A percentile compares a stretch with the other conserved stretches of the same genome.
Conservation (phyloP, 2,888 invertebrate species). For the Philereme vetulata region DNA sequence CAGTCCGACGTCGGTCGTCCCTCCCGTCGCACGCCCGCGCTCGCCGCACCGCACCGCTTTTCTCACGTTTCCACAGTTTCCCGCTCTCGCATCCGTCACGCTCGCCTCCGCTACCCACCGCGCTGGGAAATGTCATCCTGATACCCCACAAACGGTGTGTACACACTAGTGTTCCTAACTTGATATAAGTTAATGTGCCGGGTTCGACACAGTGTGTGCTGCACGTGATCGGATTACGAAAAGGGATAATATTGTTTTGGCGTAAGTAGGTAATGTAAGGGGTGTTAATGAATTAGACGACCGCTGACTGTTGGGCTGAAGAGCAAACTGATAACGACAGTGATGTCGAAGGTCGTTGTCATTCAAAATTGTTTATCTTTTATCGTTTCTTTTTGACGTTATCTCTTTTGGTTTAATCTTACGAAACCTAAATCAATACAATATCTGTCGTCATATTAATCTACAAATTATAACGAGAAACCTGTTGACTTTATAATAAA, state of each 20-base stretch:
- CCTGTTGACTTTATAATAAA: neutral
- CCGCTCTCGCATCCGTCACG: constrained; percentile 52
- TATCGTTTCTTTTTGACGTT: constrained; percentile 46
- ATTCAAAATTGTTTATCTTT: constrained; percentile 63
- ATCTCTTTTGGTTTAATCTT: constrained; percentile 32
- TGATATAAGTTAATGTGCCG: constrained; percentile 71
- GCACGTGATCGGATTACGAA: constrained; percentile 76
- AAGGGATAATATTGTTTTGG: constrained; percentile 69
- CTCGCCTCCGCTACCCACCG: constrained; percentile 49
- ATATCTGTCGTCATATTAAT: neutral
- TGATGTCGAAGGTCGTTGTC: constrained; percentile 62
- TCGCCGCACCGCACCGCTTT: constrained; percentile 41
- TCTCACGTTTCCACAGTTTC: constrained; percentile 62
- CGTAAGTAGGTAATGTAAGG: constrained; percentile 65
- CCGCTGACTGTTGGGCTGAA: constrained; percentile 42
- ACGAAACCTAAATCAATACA: neutral
- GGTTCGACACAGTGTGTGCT: constrained; percentile 57
- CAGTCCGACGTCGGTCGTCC: constrained; percentile 67
- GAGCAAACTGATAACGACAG: constrained; percentile 53
- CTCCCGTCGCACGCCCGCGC: constrained; percentile 62
- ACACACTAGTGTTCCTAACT: constrained; percentile 59
- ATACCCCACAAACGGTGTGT: constrained; percentile 68
- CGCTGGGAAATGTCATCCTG: constrained; percentile 69
- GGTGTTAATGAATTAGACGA: constrained; percentile 59
- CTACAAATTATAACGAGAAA: neutral